Conservation (phyloP, 2,797 vertebrate genomes). For the Natrix natrix region DNA sequence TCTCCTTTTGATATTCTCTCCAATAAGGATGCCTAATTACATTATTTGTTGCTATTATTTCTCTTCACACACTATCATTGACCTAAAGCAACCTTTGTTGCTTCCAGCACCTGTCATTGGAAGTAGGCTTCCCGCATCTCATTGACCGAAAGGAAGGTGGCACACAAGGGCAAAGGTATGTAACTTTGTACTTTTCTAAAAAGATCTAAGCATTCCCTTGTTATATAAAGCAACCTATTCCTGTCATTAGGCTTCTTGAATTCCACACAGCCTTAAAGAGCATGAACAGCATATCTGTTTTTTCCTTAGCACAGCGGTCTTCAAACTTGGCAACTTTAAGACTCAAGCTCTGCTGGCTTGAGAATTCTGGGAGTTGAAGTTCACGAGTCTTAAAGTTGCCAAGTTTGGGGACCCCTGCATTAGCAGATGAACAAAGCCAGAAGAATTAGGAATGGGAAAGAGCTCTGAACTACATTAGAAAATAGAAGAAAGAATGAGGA, state of each 20-base stretch:
- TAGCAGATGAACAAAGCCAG: neutral
- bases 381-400: too few species aligned
- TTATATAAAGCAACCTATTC: neutral
- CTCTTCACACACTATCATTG: neutral
- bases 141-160: neutral
- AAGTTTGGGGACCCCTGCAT: too few species aligned
- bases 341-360: too few species aligned
- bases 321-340: too few species aligned
- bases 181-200: neutral
- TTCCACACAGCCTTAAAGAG: neutral
- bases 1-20: neutral
- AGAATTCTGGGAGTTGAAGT: too few species aligned
- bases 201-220: neutral
- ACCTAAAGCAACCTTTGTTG: neutral
- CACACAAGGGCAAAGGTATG: neutral
- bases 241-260: neutral
- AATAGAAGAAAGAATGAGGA: neutral
- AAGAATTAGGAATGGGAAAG: neutral
- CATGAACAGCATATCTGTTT: neutral
- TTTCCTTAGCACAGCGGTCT: neutral
- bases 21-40: neutral
- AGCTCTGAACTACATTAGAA: neutral
- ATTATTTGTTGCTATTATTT: neutral
- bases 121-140: neutral
- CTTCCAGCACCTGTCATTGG: neutral